These are phyloP conservation scores for Peromyscus aztecus DNA, from an alignment of 2,797 vertebrate genomes.

Conservation along the genomic window DNA sequence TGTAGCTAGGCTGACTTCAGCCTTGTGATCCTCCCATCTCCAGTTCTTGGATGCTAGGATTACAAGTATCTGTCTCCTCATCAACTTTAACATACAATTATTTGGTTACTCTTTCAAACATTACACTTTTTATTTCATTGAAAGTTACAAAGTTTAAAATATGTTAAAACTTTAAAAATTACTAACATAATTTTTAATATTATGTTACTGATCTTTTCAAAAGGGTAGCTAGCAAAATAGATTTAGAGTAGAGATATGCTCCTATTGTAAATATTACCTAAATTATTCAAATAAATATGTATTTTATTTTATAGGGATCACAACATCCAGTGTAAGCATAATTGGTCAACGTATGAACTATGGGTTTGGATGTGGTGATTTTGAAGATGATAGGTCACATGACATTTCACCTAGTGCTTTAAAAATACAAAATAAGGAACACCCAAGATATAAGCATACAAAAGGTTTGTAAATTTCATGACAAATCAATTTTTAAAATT, in stretches of 20 bases:
- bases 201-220: slow-evolving; percentile 36
- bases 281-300: slow-evolving; percentile 68
- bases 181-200: slow-evolving; percentile 29
- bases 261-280: slow-evolving; percentile 39
- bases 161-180: slow-evolving; percentile 46
- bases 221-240: slow-evolving; percentile 16
- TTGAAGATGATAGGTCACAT: slow-evolving; percentile 85
- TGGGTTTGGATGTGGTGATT: slow-evolving; percentile 87
- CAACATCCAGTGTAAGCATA: slow-evolving; percentile 88
- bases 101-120: slow-evolving; percentile 51
- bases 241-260: slow-evolving; percentile 36
- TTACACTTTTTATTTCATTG: slow-evolving; percentile 52
- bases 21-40: background rate
- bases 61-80: background rate
- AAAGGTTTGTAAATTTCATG: slow-evolving; percentile 89
- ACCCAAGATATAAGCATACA: slow-evolving; percentile 88
- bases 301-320: slow-evolving; percentile 83
- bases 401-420: slow-evolving; percentile 81
- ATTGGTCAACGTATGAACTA: slow-evolving; percentile 90
- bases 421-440: slow-evolving; percentile 87
- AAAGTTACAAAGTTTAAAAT: slow-evolving; percentile 42
- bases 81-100: background rate
- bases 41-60: background rate
- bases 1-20: background rate
- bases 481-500: slow-evolving; percentile 72